Evolutionary conservation across 2,888 invertebrate genomes (phyloP).

Genomic region (Kuschelorhynchus macadamiae): DNA sequence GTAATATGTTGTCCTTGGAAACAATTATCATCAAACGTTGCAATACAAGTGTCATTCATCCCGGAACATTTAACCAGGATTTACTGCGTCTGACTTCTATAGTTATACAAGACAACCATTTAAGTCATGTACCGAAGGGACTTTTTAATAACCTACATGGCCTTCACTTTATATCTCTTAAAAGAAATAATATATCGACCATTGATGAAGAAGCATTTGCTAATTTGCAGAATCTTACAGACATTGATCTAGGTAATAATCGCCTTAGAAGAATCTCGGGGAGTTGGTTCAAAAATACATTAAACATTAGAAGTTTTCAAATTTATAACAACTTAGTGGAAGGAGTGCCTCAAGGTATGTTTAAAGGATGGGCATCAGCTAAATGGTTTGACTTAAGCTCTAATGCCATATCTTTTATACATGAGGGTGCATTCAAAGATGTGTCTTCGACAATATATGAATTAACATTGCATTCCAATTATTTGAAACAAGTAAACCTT

Average conservation of each 20-base stretch:
- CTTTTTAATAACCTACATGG: slow-evolving; percentile 4
- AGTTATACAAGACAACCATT: background rate
- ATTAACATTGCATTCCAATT: background rate
- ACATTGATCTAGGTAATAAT: background rate
- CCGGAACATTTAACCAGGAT: slow-evolving; percentile 11
- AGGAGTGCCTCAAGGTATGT: slow-evolving; percentile 5
- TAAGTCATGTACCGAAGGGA: background rate
- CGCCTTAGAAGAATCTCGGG: background rate
- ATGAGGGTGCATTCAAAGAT: slow-evolving; percentile 4
- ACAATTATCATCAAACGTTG: background rate
- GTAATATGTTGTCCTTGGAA: background rate
- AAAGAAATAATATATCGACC: background rate
- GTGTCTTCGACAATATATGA: background rate
- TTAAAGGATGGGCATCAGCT: slow-evolving; percentile 9
- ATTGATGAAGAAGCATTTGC: slow-evolving; percentile 8
- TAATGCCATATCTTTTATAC: slow-evolving; percentile 8
- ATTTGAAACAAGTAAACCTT: background rate
- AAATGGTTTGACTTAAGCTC: background rate
- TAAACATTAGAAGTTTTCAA: background rate
- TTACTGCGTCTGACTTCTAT: background rate
- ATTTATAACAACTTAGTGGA: background rate
- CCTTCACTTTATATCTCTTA: background rate
- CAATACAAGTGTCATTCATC: background rate
- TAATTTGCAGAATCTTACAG: background rate
- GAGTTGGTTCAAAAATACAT: slow-evolving; percentile 13